Evolutionary conservation across 2,888 invertebrate species (phyloP).

Genomic region (Polydrusus tereticollis): DNA sequence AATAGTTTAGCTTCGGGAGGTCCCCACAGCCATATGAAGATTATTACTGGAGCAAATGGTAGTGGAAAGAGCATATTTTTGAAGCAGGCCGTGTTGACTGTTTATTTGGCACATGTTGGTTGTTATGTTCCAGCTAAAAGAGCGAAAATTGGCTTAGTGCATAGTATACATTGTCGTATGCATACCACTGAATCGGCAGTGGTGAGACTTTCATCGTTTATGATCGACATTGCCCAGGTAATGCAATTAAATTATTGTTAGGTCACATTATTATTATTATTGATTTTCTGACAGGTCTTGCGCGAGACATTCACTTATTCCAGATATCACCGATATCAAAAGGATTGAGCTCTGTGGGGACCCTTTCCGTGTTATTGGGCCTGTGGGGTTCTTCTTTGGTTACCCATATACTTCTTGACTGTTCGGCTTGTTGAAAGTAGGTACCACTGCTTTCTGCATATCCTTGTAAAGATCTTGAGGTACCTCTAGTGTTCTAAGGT

Average conservation of each 20-base stretch:
- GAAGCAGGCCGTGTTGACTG: constrained; percentile 85
- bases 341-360: no score
- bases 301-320: no score
- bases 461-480: no score
- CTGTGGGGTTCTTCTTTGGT: no score
- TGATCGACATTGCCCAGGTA: constrained; percentile 87
- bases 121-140: constrained; percentile 87
- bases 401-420: no score
- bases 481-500: no score
- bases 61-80: constrained; percentile 94
- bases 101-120: constrained; percentile 90
- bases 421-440: no score
- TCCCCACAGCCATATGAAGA: constrained; percentile 74
- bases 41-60: constrained; percentile 89
- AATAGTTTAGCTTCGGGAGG: constrained; percentile 78
- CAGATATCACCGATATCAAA: no score
- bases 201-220: constrained; percentile 86
- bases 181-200: constrained; percentile 83
- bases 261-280: background rate
- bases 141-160: constrained; percentile 79
- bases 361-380: no score
- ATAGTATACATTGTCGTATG: constrained; percentile 82
- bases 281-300: no score
- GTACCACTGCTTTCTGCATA: no score
- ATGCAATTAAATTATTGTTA: background rate